Percentiles rank a stretch among this genome's conserved stretches.
phyloP scores from a whole-genome alignment of 1,140 invertebrate genomes.

The Latrodectus geometricus region DNA sequence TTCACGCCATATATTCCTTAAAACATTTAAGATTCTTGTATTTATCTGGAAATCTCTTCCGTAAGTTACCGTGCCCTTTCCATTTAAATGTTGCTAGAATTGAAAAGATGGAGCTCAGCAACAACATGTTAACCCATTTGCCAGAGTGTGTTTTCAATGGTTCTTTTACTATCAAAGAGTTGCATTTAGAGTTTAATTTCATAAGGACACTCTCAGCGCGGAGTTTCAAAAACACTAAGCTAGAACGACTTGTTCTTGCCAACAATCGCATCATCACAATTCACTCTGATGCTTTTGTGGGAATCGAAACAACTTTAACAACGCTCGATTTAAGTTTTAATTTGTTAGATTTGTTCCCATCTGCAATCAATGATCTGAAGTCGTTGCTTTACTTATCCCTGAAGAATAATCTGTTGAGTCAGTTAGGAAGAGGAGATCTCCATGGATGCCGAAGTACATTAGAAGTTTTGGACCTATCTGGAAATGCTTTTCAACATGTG shows the following conservation, averaged over 20 bases:
- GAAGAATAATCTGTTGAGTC: conserved; percentile 82
- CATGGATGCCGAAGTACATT: conserved; percentile 80
- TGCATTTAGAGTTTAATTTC: conserved; percentile 84
- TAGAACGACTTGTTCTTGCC: conserved; percentile 81
- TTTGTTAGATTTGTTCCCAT: conserved; percentile 69
- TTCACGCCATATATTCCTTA: conserved; percentile 75
- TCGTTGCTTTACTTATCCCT: conserved; percentile 84
- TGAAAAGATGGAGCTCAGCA: conserved; percentile 86
- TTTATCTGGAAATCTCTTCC: conserved; percentile 78
- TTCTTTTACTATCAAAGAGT: conserved; percentile 81
- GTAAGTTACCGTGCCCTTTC: conserved; percentile 55
- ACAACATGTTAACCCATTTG: conserved; percentile 78
- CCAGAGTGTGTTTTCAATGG: conserved; percentile 76
- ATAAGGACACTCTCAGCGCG: conserved; percentile 75
- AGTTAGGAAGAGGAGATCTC: conserved; percentile 82
- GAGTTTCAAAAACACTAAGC: conserved; percentile 77
- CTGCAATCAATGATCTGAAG: conserved; percentile 71
- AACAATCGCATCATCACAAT: conserved; percentile 80
- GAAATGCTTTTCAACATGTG: conserved; percentile 80
- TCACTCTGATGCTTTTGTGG: conserved; percentile 78
- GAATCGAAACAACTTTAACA: conserved; percentile 65
- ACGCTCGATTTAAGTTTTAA: conserved; percentile 66
- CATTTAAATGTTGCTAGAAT: conserved; percentile 69
- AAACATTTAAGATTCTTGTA: conserved; percentile 75
- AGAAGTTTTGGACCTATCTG: conserved; percentile 82